These are phyloP conservation scores for Meloidogyne floridensis DNA, from an alignment of 1,140 invertebrate genomes.

Conservation along the genomic window DNA sequence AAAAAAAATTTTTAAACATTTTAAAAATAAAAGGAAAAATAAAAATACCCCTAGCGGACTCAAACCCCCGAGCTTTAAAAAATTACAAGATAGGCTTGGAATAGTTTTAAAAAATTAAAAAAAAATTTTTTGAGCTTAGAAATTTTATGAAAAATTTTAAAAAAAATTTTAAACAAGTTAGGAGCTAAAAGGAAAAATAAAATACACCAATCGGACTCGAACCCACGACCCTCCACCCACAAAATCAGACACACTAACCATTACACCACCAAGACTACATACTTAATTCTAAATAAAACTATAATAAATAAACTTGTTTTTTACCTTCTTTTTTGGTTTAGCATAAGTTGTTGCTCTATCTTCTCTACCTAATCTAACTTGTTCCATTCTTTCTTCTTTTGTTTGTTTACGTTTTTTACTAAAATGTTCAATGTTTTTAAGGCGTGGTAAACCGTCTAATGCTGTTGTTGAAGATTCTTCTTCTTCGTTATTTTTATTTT, in stretches of 20 bases:
- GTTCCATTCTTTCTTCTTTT: constrained; percentile 58
- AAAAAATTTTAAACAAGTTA: neutral
- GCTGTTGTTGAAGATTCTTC: constrained; percentile 36
- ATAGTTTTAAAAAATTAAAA: too few species aligned
- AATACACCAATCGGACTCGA: too few species aligned
- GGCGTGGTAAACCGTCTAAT: constrained; percentile 57
- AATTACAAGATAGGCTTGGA: too few species aligned
- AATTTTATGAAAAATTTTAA: neutral
- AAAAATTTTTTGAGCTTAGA: too few species aligned
- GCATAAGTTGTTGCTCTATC: constrained; percentile 47
- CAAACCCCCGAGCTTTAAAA: too few species aligned
- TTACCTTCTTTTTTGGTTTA: constrained; percentile 57
- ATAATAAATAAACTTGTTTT: constrained; percentile 11
- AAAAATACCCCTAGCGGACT: too few species aligned
- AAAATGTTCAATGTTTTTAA: constrained; percentile 64
- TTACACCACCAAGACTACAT: neutral
- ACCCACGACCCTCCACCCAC: too few species aligned
- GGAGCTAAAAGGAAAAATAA: neutral
- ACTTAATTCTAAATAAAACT: neutral
- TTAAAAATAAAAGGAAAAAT: neutral
- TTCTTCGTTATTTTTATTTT: constrained; percentile 57
- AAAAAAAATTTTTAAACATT: neutral
- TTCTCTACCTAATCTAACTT: constrained; percentile 53
- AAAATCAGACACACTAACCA: neutral
- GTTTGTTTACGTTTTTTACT: constrained; percentile 60